phyloP scores from a whole-genome alignment of 2,888 invertebrate genomes.

The Conchocele bisecta region DNA sequence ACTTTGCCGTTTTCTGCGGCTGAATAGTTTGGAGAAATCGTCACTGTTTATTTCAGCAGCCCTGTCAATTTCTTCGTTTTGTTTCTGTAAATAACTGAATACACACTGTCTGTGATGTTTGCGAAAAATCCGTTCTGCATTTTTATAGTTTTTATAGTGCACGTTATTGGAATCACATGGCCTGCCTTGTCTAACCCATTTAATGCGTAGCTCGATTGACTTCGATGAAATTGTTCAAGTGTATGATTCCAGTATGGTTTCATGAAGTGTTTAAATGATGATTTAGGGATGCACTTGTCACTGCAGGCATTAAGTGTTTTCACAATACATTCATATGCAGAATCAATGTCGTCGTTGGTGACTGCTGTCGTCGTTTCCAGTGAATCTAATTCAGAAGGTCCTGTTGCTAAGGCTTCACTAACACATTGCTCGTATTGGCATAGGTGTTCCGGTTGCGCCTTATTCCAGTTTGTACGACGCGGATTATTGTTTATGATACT shows the following conservation, averaged over 20 bases:
- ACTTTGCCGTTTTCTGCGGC: not conserved
- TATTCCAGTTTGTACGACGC: no score
- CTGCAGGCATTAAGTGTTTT: not conserved
- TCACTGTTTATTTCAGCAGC: not conserved
- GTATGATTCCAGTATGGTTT: no score
- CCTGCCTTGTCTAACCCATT: not conserved
- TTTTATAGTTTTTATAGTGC: not conserved
- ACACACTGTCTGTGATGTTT: not conserved
- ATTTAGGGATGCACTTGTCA: not conserved
- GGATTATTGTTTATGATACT: no score
- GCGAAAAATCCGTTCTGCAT: not conserved
- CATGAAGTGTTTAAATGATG: not conserved
- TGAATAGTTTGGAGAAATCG: not conserved
- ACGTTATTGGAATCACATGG: not conserved
- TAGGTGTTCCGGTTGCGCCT: no score
- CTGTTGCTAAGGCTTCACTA: no score
- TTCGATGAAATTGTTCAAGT: no score
- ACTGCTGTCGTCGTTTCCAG: not conserved
- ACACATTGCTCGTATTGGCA: no score
- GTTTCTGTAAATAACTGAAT: not conserved
- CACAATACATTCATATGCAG: not conserved
- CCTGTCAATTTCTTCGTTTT: not conserved
- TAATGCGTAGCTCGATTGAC: not conserved
- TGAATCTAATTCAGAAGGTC: no score
- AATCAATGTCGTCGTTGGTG: not conserved